phyloP scores from a whole-genome alignment of 1,140 invertebrate species.

The Cecropterus lyciades region DNA sequence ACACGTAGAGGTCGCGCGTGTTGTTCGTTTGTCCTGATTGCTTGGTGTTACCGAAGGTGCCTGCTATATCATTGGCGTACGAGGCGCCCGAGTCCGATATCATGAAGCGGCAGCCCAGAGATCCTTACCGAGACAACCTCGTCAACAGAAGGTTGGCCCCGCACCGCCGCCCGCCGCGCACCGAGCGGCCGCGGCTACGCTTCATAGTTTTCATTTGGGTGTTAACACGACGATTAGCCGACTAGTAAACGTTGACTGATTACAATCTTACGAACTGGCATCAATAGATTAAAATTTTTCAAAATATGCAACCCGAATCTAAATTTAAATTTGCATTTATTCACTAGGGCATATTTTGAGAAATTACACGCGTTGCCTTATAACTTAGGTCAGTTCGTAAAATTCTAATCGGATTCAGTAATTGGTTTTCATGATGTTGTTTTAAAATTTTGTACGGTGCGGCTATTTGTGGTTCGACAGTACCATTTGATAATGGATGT shows the following conservation, averaged over 20 bases:
- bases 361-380: neutral
- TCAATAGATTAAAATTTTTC: slow-evolving; percentile 5
- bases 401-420: slow-evolving; percentile 15
- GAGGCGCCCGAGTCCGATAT: slow-evolving; percentile 98
- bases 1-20: slow-evolving; percentile 45
- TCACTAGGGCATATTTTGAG: slow-evolving; percentile 8
- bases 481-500: slow-evolving; percentile 75
- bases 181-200: slow-evolving; percentile 52
- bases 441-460: slow-evolving; percentile 57
- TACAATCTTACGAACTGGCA: slow-evolving; percentile 41
- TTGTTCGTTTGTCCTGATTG: slow-evolving; percentile 75
- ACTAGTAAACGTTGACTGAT: slow-evolving; percentile 24
- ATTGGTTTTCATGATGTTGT: slow-evolving; percentile 51
- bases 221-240: slow-evolving; percentile 66
- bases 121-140: slow-evolving; percentile 97
- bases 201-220: slow-evolving; percentile 74
- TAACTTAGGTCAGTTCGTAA: slow-evolving; percentile 10
- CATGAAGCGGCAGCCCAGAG: slow-evolving; percentile 97
- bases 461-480: slow-evolving; percentile 71
- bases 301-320: slow-evolving; percentile 2
- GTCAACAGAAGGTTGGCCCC: slow-evolving; percentile 94
- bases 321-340: neutral
- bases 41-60: slow-evolving; percentile 89
- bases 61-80: slow-evolving; percentile 98
- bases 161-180: slow-evolving; percentile 41